Percentiles rank a stretch among this genome's conserved stretches.
phyloP scores from a whole-genome alignment of 2,888 invertebrate genomes.

The Standfussiana lucernea region DNA sequence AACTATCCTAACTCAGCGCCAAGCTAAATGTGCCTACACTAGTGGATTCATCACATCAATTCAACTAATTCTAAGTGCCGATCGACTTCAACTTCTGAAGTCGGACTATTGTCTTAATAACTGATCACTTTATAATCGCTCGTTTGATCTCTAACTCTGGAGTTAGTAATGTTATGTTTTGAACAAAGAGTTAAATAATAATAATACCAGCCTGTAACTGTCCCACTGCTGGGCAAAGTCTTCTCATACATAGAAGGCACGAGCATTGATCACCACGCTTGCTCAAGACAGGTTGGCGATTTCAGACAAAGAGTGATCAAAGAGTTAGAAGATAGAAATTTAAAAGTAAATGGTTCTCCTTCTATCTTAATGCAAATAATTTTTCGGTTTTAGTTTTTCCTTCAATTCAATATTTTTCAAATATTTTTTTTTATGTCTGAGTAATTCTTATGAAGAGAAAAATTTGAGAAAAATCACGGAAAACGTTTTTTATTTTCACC shows the following conservation, averaged over 20 bases:
- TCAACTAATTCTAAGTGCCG: slow-evolving; percentile 59
- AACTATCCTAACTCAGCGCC: slow-evolving; percentile 50
- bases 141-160: background rate
- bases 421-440: background rate
- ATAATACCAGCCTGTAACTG: no score
- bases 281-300: no score
- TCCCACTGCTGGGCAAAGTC: no score
- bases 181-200: background rate
- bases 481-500: background rate
- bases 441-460: no score
- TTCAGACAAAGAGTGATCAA: no score
- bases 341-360: background rate
- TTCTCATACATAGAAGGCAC: no score
- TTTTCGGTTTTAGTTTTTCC: no score
- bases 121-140: slow-evolving; percentile 47
- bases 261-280: no score
- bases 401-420: no score
- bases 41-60: slow-evolving; percentile 60
- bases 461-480: no score
- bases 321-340: background rate
- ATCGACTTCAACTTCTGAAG: slow-evolving; percentile 52
- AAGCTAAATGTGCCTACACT: slow-evolving; percentile 59
- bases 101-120: slow-evolving; percentile 56
- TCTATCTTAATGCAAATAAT: background rate
- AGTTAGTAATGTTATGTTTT: background rate